A percentile compares a stretch with the other conserved stretches of the same genome.
These are phyloP conservation scores for Frankliniella intonsa DNA, from an alignment of 2,888 invertebrate species.

Conservation along the genomic window DNA sequence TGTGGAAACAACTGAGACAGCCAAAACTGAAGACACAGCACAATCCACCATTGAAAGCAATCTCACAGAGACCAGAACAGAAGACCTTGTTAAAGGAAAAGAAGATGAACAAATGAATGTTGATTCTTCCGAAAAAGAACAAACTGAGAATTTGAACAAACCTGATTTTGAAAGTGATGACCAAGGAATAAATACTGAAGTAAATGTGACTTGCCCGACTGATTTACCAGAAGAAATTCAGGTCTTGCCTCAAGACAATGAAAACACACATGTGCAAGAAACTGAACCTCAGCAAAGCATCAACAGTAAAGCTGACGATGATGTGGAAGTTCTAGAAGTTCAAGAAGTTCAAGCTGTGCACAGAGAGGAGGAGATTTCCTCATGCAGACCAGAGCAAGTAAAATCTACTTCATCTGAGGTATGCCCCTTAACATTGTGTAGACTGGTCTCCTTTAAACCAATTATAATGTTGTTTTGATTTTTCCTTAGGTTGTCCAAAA, in stretches of 20 bases:
- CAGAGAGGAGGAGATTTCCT: too few species aligned
- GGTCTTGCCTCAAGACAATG: too few species aligned
- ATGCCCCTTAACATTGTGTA: too few species aligned
- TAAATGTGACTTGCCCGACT: conserved; percentile 21
- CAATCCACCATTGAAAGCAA: conserved; percentile 24
- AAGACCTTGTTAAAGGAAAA: background rate
- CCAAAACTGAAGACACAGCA: background rate
- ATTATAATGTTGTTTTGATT: background rate
- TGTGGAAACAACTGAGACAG: too few species aligned
- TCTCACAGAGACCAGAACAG: conserved; percentile 18
- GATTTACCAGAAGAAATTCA: too few species aligned
- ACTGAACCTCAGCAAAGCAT: too few species aligned
- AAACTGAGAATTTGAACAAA: too few species aligned
- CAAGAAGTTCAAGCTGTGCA: conserved; percentile 29
- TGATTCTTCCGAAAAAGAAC: too few species aligned
- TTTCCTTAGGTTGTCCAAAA: background rate
- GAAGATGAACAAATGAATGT: background rate
- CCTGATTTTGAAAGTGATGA: too few species aligned
- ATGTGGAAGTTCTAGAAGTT: conserved; percentile 32
- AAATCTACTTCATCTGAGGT: background rate
- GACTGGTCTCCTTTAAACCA: too few species aligned
- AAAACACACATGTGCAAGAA: too few species aligned
- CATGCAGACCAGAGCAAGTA: background rate
- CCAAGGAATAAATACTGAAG: too few species aligned
- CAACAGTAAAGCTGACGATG: background rate